Percentiles rank a stretch among this genome's conserved stretches.
Evolutionary conservation across 2,797 vertebrate genomes (phyloP).

Genomic region (Pelobates cultripes): DNA sequence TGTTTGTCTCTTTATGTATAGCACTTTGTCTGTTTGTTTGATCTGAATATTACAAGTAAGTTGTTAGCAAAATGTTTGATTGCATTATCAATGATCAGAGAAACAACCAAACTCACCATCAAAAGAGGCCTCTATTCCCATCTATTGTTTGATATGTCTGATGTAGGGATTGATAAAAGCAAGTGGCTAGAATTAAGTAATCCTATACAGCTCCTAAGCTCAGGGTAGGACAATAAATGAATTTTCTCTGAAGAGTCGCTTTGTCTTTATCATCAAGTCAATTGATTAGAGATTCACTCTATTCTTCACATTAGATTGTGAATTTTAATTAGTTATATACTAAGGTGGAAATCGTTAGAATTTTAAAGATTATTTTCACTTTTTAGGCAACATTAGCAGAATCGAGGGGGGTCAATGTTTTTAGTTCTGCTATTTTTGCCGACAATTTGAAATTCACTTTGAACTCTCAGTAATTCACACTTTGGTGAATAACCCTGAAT

Average conservation of each 20-base stretch:
- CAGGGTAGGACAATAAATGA: constrained; percentile 4
- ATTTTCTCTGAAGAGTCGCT: background rate
- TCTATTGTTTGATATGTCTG: background rate
- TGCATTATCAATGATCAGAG: background rate
- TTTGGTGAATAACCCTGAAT: no score
- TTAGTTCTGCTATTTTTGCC: no score
- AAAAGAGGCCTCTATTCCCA: background rate
- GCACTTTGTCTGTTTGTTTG: no score
- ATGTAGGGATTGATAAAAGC: background rate
- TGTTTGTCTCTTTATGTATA: no score
- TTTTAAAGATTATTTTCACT: no score
- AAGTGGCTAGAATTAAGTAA: constrained; percentile 8
- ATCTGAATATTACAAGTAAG: background rate
- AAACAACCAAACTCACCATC: background rate
- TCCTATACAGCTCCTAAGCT: background rate
- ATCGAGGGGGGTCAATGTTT: no score
- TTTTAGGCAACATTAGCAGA: no score
- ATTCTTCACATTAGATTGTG: background rate
- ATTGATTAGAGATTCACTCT: background rate
- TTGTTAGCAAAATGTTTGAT: background rate
- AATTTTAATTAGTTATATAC: background rate
- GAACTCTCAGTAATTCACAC: no score
- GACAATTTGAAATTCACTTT: no score
- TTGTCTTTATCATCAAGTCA: background rate
- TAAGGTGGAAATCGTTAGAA: no score